Evolutionary conservation across 2,888 invertebrate genomes (phyloP).

Genomic region (Latheticus oryzae): DNA sequence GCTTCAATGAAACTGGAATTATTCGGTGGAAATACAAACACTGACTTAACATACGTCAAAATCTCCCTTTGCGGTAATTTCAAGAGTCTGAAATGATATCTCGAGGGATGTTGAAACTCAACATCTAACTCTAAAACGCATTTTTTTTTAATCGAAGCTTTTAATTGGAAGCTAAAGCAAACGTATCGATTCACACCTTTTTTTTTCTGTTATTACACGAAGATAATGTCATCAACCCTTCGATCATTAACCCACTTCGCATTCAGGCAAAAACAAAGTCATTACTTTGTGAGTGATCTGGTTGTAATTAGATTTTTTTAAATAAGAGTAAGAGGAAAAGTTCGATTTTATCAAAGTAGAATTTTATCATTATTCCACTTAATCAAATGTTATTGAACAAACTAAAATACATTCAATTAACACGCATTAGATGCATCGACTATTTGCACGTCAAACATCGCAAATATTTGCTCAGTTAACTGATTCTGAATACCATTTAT

Average conservation of each 20-base stretch:
- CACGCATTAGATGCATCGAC: neutral
- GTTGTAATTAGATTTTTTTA: conserved; percentile 5
- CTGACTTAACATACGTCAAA: conserved; percentile 16
- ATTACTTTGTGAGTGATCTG: conserved; percentile 5
- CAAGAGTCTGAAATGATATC: conserved; percentile 5
- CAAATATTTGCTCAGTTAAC: conserved; percentile 8
- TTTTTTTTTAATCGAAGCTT: neutral
- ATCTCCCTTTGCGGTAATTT: conserved; percentile 12
- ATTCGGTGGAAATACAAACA: conserved; percentile 13
- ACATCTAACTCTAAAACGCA: neutral
- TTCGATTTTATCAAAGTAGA: too few relatives aligned
- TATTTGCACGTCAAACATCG: conserved; percentile 1
- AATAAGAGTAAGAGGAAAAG: neutral
- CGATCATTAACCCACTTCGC: conserved; percentile 15
- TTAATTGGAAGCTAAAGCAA: conserved; percentile 7
- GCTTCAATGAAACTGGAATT: conserved; percentile 1
- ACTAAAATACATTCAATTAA: too few relatives aligned
- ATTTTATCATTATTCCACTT: neutral
- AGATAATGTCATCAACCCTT: conserved; percentile 28
- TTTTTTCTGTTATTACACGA: conserved; percentile 15
- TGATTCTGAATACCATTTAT: conserved; percentile 3
- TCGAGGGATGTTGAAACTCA: conserved; percentile 3
- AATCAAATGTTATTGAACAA: neutral
- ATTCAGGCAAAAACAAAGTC: conserved; percentile 6
- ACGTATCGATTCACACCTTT: conserved; percentile 16